Evolutionary conservation across 2,888 invertebrate species (phyloP), one percentile per base, ranked within the genome.

Genomic region (Dryomyza anilis): DNA sequence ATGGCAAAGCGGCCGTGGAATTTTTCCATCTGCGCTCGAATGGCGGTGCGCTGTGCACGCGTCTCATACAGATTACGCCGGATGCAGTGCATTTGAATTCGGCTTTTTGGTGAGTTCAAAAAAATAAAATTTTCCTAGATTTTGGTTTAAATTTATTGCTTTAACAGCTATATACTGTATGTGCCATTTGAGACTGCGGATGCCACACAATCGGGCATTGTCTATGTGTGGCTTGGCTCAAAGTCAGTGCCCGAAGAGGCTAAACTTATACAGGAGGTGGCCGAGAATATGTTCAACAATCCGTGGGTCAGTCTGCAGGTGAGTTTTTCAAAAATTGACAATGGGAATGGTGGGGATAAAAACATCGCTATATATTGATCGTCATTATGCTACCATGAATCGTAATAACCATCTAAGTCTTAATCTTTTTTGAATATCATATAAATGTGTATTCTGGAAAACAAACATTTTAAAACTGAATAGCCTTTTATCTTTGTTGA

Each of bases 21-120:
- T 89, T 99, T 81, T 99, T 93, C 85, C 97, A 98, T 80, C 85
- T 99, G 71, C 88, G 99, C 68, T 95, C 97, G 64, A 99, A 99
- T 84, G 98, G 98, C 1, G 96, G 96, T 55, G 91, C 95, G 27
- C 86, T 99, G 63, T 96, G 96, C 81, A 96, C 96, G 1, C 87
- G 98, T 66, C 89, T 96, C 52, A 90, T 98, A 68, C 96, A 98
- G 84, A 91, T 98, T 55, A 89, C 89, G 74, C 91, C 95, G 0
- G 95, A 95, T 84, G 93, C 96, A 8, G 79, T 88, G 23, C 86
- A 89, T 71, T 87, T 99, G 25, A 98, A 97, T 85, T 97, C 98
- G 60, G 92, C 92, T 33, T 98, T 98, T 86, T 97, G 96, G 95
- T 96, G 85, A 86, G 85, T 61, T 72, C 23, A n/a, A n/a, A n/a